Conservation (phyloP, 2,888 invertebrate genomes). For the Calameuta filiformis region DNA sequence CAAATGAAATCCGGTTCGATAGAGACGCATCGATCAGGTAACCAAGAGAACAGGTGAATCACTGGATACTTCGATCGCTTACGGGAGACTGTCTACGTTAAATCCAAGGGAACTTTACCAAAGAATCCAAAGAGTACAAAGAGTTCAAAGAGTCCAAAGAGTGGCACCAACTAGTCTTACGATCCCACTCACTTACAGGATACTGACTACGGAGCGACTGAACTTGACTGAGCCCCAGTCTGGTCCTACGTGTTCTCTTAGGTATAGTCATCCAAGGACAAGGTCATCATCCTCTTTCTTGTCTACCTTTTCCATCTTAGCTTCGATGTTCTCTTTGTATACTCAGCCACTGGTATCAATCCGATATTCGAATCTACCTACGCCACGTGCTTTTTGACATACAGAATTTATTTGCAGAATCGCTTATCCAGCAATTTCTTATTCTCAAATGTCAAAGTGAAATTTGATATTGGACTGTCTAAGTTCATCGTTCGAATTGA, state of each 20-base stretch:
- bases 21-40: conserved; percentile 3
- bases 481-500: neutral
- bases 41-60: conserved; percentile 12
- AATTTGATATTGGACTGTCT: too few relatives aligned
- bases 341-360: neutral
- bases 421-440: neutral
- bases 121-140: neutral
- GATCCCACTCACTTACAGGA: neutral
- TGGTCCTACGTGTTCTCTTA: conserved; percentile 8
- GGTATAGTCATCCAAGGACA: conserved; percentile 16
- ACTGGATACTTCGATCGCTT: conserved; percentile 13
- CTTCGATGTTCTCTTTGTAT: neutral
- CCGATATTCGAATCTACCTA: neutral
- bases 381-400: neutral
- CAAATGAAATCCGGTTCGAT: neutral
- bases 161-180: neutral
- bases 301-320: neutral
- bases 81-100: neutral
- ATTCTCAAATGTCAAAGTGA: neutral
- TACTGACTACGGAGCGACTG: conserved; percentile 19
- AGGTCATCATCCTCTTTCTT: conserved; percentile 15
- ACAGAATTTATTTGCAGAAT: neutral
- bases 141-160: neutral
- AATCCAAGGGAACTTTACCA: neutral
- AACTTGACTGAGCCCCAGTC: conserved; percentile 34